Conservation (phyloP, 1,140 invertebrate species). For the Whitmania pigra region DNA sequence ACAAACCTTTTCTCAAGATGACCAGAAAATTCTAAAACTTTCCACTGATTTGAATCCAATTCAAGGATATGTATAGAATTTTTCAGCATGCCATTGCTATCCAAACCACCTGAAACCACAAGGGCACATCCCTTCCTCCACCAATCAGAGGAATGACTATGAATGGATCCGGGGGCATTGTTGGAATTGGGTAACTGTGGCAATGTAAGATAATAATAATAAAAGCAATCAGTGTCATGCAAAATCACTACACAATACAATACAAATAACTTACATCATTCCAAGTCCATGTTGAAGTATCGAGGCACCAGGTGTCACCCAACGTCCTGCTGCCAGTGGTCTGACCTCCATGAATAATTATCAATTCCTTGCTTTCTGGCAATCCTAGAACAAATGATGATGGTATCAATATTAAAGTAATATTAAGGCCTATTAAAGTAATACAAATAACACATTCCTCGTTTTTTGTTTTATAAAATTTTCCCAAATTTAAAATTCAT, state of each 20-base stretch:
- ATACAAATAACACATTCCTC: no score
- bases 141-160: constrained; percentile 10
- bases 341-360: constrained; percentile 6
- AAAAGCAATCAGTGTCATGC: neutral
- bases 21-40: neutral
- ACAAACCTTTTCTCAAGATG: neutral
- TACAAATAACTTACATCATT: neutral
- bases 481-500: no score
- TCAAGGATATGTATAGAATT: constrained; percentile 6
- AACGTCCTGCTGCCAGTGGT: neutral
- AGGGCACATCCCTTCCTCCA: constrained; percentile 2
- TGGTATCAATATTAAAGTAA: no score
- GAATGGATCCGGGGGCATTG: neutral
- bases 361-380: no score
- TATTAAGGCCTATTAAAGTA: no score
- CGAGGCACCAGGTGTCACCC: neutral
- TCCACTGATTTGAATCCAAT: neutral
- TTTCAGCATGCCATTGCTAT: neutral
- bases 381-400: no score
- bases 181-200: neutral
- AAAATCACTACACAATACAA: neutral
- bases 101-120: neutral
- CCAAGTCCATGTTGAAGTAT: constrained; percentile 4
- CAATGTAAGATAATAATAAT: neutral
- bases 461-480: no score